Evolutionary conservation across 64 coral and sea anemone species (phyloP).

Genomic region (Platygyra sinensis): DNA sequence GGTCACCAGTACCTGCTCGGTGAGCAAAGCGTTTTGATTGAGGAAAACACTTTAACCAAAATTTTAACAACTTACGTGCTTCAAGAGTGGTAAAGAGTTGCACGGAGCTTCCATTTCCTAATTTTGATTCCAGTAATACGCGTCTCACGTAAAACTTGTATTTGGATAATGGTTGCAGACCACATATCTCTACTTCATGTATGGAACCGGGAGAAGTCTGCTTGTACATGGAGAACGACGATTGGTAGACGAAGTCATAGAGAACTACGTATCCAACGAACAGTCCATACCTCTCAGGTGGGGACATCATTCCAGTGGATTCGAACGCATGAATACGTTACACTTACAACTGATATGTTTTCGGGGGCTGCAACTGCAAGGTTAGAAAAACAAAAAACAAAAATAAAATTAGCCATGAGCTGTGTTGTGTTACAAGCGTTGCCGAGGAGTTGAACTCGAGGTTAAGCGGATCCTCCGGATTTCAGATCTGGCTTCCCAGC

Average conservation of each 20-base stretch:
- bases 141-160: background rate
- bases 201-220: background rate
- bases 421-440: no score
- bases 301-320: slow-evolving; percentile 8
- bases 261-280: slow-evolving; percentile 11
- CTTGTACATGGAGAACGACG: background rate
- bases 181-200: background rate
- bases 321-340: background rate
- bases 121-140: background rate
- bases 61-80: background rate
- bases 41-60: background rate
- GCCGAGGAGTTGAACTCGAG: no score
- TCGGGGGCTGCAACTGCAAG: slow-evolving; percentile 7
- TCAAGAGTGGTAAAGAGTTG: background rate
- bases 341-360: background rate
- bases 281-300: background rate
- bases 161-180: background rate
- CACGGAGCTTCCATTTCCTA: background rate
- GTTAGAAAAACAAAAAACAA: background rate
- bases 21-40: no score
- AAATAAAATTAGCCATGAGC: background rate
- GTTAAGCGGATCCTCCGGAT: no score
- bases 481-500: no score
- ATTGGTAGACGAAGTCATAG: background rate
- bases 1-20: no score